Evolutionary conservation across 2,888 invertebrate species (phyloP).

Genomic region (Aphodius granarius): DNA sequence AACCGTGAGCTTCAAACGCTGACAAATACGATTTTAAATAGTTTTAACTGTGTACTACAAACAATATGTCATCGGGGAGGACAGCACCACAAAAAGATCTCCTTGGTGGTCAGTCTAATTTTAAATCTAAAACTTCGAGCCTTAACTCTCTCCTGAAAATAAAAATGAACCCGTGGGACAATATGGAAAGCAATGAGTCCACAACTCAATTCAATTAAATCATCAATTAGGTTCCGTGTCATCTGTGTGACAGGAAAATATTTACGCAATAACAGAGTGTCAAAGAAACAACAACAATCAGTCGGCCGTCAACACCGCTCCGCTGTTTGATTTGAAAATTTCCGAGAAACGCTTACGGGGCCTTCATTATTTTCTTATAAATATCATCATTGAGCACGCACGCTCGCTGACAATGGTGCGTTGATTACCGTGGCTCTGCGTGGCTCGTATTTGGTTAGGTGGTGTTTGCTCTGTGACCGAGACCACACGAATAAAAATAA

Average conservation of each 20-base stretch:
- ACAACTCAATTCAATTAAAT: neutral
- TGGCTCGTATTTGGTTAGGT: slow-evolving; percentile 25
- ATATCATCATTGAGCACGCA: slow-evolving; percentile 22
- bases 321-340: neutral
- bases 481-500: slow-evolving; percentile 25
- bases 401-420: slow-evolving; percentile 15
- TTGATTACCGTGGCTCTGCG: slow-evolving; percentile 19
- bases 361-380: neutral
- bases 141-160: too few relatives aligned
- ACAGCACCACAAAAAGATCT: neutral
- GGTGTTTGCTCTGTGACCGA: slow-evolving; percentile 21
- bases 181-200: neutral
- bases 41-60: neutral
- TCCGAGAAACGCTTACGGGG: neutral
- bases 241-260: neutral
- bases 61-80: neutral
- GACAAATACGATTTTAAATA: neutral
- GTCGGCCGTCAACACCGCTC: neutral
- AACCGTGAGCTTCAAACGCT: neutral
- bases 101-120: neutral
- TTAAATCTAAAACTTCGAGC: neutral
- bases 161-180: neutral
- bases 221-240: neutral
- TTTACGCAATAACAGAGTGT: neutral
- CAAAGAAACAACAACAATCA: neutral